Evolutionary conservation across 2,888 invertebrate species (phyloP), one percentile per base, ranked within the genome.

Genomic region (Latrodectus hesperus): DNA sequence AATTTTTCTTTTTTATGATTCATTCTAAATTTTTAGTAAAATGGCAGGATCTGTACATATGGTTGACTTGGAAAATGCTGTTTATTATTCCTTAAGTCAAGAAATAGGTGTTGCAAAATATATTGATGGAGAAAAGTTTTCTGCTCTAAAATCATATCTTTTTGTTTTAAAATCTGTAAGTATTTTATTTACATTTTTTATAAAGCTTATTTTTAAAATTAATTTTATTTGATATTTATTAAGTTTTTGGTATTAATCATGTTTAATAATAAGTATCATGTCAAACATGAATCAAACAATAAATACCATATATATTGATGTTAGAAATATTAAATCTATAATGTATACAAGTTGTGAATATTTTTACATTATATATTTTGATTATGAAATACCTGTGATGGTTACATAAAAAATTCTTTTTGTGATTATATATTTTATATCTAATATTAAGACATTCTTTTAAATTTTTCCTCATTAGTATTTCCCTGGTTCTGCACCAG

Each of bases 61-160:
- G 92, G 94, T 95, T 90, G 99, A 99, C 93, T 92, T 99, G 86
- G 97, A 98, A 92, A 96, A 95, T 91, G 96, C 97, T 0, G 92
- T 99, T n/a, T 94, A 95, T 90, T 96, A 96, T 91, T 95, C 96
- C 73, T 93, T 99, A 49, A 94, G 94, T 90, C 96, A 96, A 90
- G 99, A 99, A 93, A 94, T 99, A 51, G 94, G 96, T 5, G 94
- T 95, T 89, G 93, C 94, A 67, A 94, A 95, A 91, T 92, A 92
- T 22, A 95, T 99, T 73, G 93, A 93, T 26, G 96, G 95, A 1
- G 95, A 96, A 89, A 94, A 95, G 85, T 92, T 98, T 79, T 92
- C 93, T 82, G 96, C 97, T 0, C 92, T 99, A 22, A 94, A 95
- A 90, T 93, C 94, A 49, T 98, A 96, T 92, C 92, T 98, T 16